phyloP scores from a whole-genome alignment of 92 coral and sea anemone genomes.

The Hydrozoanthus gracilis region DNA sequence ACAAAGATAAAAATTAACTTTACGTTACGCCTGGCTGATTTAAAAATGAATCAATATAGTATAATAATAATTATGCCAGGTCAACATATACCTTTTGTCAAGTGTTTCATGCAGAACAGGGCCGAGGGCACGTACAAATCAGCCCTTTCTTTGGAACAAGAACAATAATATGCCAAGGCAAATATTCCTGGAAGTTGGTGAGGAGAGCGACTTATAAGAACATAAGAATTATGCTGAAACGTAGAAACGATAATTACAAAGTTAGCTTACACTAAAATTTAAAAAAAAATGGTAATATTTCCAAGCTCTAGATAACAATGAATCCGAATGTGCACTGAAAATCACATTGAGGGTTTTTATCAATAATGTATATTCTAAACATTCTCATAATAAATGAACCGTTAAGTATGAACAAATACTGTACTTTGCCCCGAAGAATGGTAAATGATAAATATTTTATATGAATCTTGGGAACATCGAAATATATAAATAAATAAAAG shows the following conservation, averaged over 20 bases:
- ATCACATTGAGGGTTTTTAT: background rate
- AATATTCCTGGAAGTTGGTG: constrained; percentile 2
- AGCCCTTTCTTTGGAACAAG: constrained; percentile 11
- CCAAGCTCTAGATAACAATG: constrained; percentile 1
- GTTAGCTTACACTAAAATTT: background rate
- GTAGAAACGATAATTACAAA: background rate
- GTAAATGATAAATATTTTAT: background rate
- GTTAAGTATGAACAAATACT: background rate
- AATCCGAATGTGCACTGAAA: background rate
- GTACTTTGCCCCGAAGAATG: background rate
- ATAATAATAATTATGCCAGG: background rate
- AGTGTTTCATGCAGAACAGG: background rate
- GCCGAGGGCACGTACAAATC: background rate
- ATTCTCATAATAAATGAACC: background rate
- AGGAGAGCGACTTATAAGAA: constrained; percentile 17
- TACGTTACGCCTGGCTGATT: background rate
- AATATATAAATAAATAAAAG: no score
- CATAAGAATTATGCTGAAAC: constrained; percentile 11
- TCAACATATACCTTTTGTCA: constrained; percentile 18
- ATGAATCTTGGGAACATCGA: no score
- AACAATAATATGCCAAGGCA: constrained; percentile 10
- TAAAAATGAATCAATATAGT: background rate
- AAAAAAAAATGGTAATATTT: background rate
- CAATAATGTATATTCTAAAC: background rate
- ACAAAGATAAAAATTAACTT: no score